Base-by-base conservation (phyloP, 1,140 invertebrate genomes). In the Helicoverpa armigera region DNA sequence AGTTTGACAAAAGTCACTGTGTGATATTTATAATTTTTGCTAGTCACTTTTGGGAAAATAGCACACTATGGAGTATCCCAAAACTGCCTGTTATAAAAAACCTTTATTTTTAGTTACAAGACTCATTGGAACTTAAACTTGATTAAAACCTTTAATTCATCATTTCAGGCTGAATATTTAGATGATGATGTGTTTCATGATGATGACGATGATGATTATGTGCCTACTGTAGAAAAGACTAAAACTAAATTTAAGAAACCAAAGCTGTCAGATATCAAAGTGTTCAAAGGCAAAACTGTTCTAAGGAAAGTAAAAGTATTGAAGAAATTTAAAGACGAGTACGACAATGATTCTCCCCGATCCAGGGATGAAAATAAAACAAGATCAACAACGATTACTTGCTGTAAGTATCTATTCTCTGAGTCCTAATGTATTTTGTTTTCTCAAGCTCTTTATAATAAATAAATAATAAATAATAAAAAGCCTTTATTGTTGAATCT, bases 121-220 rank as follows among this genome's bases (percentile, higher is more conserved):
- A n/a, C n/a, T n/a, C n/a, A n/a, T n/a, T 16, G 10, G 51, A 2
- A 60, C 4, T 60, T 5, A 5, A 35, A 14, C 18, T 11, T 61
- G 58, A 53, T 56, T 83, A 63, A 72, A 73, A 61, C n/a, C 4
- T 29, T 51, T 10, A 31, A 0, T 69, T n/a, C n/a, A n/a, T n/a
- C n/a, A 76, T 91, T 92, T 75, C 81, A 94, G 93, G 81, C 77
- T 65, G 91, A 70, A 82, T 95, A 91, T 81, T 79, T 92, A 60
- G 90, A 93, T 87, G 90, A 93, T 86, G 87, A 92, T 83, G 82
- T 89, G 48, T 93, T 89, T 77, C 86, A 92, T 86, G 89, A 94
- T 86, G 92, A 94, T 83, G 91, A 93, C 83, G 91, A 93, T 86
- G 92, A 91, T 86, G 94, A 95, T 74, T 95, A 94, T 86, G 74